Evolutionary conservation across 2,888 invertebrate species (phyloP).

Genomic region (Chrysina gloriosa): DNA sequence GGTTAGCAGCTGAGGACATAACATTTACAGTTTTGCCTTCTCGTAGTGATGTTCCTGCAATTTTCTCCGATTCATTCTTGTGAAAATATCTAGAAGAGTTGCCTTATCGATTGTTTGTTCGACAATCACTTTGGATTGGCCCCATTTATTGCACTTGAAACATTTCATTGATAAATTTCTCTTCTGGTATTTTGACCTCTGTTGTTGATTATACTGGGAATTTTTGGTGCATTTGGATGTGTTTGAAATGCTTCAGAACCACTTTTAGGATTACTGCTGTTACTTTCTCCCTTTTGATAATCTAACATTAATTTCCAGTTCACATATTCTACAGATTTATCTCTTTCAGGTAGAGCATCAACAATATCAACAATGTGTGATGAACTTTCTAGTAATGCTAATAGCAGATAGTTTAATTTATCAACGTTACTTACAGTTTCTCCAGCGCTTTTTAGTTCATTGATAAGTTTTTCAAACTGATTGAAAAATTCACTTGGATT

Average conservation of each 20-base stretch:
- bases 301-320: conserved; percentile 46
- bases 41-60: not conserved
- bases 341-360: conserved; percentile 43
- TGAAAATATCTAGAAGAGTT: not conserved
- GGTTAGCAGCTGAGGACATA: not conserved
- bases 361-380: conserved; percentile 39
- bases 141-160: too few relatives aligned
- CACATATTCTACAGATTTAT: conserved; percentile 44
- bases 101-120: not conserved
- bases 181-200: too few relatives aligned
- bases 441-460: not conserved
- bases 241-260: not conserved
- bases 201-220: too few relatives aligned
- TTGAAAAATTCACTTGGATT: conserved; percentile 44
- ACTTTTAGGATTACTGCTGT: not conserved
- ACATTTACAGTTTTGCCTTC: not conserved
- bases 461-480: conserved; percentile 42
- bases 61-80: not conserved
- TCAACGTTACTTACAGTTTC: conserved; percentile 37
- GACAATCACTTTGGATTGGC: too few relatives aligned
- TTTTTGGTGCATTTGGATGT: too few relatives aligned
- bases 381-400: conserved; percentile 40
- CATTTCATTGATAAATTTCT: too few relatives aligned
- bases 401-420: conserved; percentile 46
- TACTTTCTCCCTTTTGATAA: conserved; percentile 40